Base-by-base conservation (phyloP, 2,113 vertebrate species). In the Caretta caretta region DNA sequence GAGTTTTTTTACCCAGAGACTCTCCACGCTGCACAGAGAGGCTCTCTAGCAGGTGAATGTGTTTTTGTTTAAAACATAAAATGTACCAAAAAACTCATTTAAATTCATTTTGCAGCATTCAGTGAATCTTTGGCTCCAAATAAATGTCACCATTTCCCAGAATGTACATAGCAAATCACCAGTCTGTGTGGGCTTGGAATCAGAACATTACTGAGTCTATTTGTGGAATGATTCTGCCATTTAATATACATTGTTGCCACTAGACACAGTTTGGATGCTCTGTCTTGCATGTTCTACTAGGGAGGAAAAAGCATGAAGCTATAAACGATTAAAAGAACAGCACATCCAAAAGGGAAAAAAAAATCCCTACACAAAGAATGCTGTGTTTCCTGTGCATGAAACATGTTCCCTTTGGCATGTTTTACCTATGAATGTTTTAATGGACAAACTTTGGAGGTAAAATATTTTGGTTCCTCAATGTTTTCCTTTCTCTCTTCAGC, bases 101-200 rank as follows among this genome's bases (percentile, higher is more conserved):
- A 22, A 84, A 91, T 16, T 83, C 42, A 2, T 51, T 49, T 49
- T 5, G 0, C 50, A 31, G 38, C 24, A 10, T 89, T 27, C 17
- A 0, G 65, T 38, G 65, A 72, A 72, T 72, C n/a, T 38, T 83
- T 29, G 80, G 5, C 57, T 5, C 53, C 62, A 42, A 92, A 62
- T 14, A 35, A 16, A 17, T 49, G 46, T 6, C 27, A 19, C 1
- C 1, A 10, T 51, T 51, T 87, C 90, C 19, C 2, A 76, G n/a
- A 83, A 13, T 16, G 16, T 13, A 42, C 9, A 29, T 81, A 87
- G 24, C 10, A 46, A 89, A 76, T 56, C 75, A 31, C 59, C 3
- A 80, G 1, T 29, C 24, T 0, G 0, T 86, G 4, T n/a, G 57
- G 1, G 2, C 2, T 88, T 14, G 80, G 62, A 57, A 14, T 8